Conservation (phyloP, 2,113 vertebrate genomes). For the Steatornis caripensis region DNA sequence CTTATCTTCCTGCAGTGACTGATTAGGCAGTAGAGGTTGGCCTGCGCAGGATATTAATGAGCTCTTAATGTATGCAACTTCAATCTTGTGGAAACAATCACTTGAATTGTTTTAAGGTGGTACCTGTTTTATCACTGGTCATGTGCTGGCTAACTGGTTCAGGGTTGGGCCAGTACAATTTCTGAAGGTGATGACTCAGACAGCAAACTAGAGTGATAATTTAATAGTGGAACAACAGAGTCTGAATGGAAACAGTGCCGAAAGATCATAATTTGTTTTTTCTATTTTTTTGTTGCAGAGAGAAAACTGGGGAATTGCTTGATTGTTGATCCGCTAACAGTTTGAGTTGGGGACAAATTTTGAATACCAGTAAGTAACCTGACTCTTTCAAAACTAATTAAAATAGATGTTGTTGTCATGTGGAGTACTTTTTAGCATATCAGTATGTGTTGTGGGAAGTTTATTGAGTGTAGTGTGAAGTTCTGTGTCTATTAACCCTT, state of each 20-base stretch:
- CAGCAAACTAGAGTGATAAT: neutral
- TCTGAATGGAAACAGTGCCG: neutral
- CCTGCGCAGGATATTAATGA: neutral
- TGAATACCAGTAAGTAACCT: neutral
- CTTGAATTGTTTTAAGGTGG: neutral
- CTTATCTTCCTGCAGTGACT: neutral
- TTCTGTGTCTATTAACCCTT: neutral
- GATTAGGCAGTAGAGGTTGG: neutral
- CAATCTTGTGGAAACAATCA: neutral
- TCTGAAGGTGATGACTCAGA: neutral
- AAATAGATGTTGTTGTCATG: neutral
- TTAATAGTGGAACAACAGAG: neutral
- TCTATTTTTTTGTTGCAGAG: neutral
- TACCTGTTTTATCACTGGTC: neutral
- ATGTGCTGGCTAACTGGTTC: neutral
- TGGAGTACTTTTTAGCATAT: neutral
- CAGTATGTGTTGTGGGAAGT: neutral
- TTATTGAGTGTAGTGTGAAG: neutral
- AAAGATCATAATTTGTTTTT: neutral
- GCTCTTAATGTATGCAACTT: neutral
- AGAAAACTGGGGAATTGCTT: neutral
- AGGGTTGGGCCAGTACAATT: neutral
- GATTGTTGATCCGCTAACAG: neutral
- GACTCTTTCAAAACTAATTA: neutral
- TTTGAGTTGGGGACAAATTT: neutral